A percentile compares a stretch with the other conserved stretches of the same genome.
These are phyloP conservation scores for Pardosa pseudoannulata DNA, from an alignment of 2,888 invertebrate genomes.

Conservation along the genomic window DNA sequence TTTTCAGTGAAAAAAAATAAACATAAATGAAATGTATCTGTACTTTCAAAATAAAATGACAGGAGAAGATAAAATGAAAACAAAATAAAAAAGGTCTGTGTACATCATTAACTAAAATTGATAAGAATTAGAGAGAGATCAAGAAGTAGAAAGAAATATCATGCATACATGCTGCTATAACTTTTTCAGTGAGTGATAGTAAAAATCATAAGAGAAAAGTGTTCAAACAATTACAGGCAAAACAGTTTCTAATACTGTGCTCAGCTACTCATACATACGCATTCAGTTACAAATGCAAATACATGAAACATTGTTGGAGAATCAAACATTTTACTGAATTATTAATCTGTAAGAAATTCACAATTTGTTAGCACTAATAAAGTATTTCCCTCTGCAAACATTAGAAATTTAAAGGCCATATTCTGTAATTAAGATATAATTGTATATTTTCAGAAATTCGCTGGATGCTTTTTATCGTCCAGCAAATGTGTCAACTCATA, in stretches of 20 bases:
- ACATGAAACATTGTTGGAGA: neutral
- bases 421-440: too few relatives aligned
- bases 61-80: conserved; percentile 10
- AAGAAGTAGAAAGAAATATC: conserved; percentile 36
- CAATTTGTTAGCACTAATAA: too few relatives aligned
- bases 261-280: conserved; percentile 66
- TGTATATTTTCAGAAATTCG: too few relatives aligned
- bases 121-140: conserved; percentile 26
- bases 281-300: conserved; percentile 27
- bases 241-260: conserved; percentile 50
- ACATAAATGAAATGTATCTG: too few relatives aligned
- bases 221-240: conserved; percentile 61
- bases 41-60: neutral
- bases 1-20: too few relatives aligned
- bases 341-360: too few relatives aligned
- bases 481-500: too few relatives aligned
- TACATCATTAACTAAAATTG: conserved; percentile 5
- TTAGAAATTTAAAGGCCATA: too few relatives aligned
- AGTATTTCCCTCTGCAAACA: too few relatives aligned
- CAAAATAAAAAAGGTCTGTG: conserved; percentile 17
- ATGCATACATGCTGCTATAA: conserved; percentile 58
- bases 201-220: conserved; percentile 32
- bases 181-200: conserved; percentile 45
- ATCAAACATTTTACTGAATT: conserved; percentile 4
- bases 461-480: too few relatives aligned